phyloP scores from a whole-genome alignment of 2,113 vertebrate species.

The Damaliscus lunatus region DNA sequence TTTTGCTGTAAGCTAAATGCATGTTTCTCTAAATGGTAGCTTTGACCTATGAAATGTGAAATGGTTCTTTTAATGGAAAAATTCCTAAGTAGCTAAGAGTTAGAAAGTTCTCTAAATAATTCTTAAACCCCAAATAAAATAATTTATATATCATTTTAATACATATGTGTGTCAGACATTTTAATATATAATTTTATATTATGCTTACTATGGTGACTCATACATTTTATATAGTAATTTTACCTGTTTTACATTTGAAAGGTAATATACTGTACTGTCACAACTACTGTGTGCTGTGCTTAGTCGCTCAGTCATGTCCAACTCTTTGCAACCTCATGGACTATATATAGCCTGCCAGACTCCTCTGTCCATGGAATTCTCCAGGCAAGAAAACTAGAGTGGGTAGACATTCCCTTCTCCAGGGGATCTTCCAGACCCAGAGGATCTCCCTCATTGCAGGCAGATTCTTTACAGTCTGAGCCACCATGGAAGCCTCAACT shows the following conservation, averaged over 20 bases:
- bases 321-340: neutral
- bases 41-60: constrained; percentile 13
- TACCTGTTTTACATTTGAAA: neutral
- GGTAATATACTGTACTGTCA: neutral
- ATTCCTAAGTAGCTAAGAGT: neutral
- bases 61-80: constrained; percentile 22
- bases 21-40: constrained; percentile 1
- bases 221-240: neutral
- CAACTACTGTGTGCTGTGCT: neutral
- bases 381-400: neutral
- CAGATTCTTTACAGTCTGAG: neutral
- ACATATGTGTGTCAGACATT: neutral
- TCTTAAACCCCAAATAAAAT: neutral
- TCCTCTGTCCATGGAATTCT: neutral
- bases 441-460: neutral
- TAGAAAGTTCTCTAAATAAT: neutral
- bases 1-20: constrained; percentile 48
- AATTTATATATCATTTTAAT: neutral
- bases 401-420: neutral
- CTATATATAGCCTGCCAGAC: neutral
- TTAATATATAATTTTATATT: neutral
- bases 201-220: neutral
- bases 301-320: neutral
- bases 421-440: neutral
- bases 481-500: neutral